phyloP scores from a whole-genome alignment of 1,140 invertebrate species.

The Bilobella aurantiaca region DNA sequence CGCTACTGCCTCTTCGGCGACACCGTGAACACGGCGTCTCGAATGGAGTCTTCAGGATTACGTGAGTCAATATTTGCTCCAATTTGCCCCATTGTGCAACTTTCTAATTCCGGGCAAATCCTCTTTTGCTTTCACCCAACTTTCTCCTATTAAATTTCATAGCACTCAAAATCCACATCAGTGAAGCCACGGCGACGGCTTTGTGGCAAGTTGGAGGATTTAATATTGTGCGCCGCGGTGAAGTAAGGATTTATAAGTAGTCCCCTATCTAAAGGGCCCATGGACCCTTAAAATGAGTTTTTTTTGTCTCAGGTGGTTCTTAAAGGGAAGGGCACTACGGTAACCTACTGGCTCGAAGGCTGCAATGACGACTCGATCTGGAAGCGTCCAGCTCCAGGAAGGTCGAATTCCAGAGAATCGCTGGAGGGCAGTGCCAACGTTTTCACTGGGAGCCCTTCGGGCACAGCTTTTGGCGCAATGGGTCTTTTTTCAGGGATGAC shows the following conservation, averaged over 20 bases:
- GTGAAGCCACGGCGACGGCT: conserved; percentile 67
- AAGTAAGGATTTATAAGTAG: conserved; percentile 48
- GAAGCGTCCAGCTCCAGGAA: no score
- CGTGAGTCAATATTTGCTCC: conserved; percentile 42
- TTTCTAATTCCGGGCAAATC: background rate
- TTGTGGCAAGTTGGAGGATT: conserved; percentile 71
- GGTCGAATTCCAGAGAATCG: no score
- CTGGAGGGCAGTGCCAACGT: conserved; percentile 22
- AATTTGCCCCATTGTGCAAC: background rate
- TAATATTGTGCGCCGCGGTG: conserved; percentile 62
- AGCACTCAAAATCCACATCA: conserved; percentile 83
- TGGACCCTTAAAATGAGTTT: background rate
- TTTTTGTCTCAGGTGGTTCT: conserved; percentile 53
- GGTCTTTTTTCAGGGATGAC: background rate
- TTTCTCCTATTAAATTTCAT: conserved; percentile 33
- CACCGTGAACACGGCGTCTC: conserved; percentile 82
- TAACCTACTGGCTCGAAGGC: conserved; percentile 80
- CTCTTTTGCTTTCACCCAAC: background rate
- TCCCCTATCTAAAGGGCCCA: background rate
- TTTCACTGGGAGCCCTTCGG: conserved; percentile 3
- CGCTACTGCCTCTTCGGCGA: conserved; percentile 82
- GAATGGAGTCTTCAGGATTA: conserved; percentile 84
- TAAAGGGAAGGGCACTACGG: conserved; percentile 80
- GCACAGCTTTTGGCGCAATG: background rate
- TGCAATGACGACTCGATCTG: conserved; percentile 46